Conservation (phyloP, 1,140 invertebrate genomes). For the Homalodisca vitripennis region DNA sequence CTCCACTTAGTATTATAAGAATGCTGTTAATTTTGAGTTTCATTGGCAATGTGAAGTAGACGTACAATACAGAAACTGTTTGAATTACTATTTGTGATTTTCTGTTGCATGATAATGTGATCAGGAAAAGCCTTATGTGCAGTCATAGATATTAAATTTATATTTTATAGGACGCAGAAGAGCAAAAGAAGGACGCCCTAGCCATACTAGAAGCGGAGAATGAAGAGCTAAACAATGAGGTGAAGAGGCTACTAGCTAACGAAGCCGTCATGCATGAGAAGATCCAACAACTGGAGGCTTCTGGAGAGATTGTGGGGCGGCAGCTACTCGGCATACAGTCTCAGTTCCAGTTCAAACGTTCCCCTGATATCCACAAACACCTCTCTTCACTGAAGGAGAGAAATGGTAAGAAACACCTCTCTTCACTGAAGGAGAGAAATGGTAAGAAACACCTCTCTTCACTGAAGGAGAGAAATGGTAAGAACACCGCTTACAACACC, state of each 20-base stretch:
- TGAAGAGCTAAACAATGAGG: constrained; percentile 48
- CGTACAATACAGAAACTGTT: no score
- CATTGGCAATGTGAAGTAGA: no score
- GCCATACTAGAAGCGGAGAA: constrained; percentile 52
- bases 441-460: constrained; percentile 4
- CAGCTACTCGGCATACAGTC: not conserved
- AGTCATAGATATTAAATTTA: no score
- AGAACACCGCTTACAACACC: no score
- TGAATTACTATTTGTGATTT: no score
- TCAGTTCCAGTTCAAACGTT: not conserved
- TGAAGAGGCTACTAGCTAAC: constrained; percentile 48
- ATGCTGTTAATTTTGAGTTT: no score
- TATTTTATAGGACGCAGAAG: constrained; percentile 46
- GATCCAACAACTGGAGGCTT: constrained; percentile 25
- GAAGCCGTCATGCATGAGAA: constrained; percentile 38
- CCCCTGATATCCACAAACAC: not conserved
- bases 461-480: not conserved
- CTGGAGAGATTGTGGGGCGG: not conserved
- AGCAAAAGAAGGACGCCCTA: constrained; percentile 51
- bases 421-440: not conserved
- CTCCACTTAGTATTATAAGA: no score
- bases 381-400: not conserved
- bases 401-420: constrained; percentile 4
- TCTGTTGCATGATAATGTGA: no score
- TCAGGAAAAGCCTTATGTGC: no score